These are phyloP conservation scores for Parnassius apollo DNA, from an alignment of 2,888 invertebrate species.

Conservation along the genomic window DNA sequence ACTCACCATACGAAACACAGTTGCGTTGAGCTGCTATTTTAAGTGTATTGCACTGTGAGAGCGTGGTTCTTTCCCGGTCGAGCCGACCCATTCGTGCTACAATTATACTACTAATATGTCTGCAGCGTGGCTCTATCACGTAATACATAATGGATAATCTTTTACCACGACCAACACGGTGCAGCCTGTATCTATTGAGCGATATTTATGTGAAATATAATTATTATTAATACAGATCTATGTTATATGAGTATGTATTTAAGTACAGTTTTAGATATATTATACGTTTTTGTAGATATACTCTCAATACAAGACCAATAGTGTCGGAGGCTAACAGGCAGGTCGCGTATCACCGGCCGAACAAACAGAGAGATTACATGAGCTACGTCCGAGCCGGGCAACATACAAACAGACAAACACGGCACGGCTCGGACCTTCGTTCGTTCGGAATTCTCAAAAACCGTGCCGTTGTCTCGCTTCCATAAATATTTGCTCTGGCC, in stretches of 20 bases:
- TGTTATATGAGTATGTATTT: neutral
- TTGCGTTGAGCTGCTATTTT: too few species aligned
- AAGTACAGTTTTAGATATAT: neutral
- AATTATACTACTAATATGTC: too few species aligned
- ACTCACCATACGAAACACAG: too few species aligned
- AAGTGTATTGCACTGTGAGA: too few species aligned
- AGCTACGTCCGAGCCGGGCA: conserved; percentile 39
- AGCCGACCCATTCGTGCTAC: too few species aligned
- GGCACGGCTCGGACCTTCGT: conserved; percentile 56
- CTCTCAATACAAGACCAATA: conserved; percentile 33
- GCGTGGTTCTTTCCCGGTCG: too few species aligned
- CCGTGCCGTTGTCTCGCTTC: conserved; percentile 68
- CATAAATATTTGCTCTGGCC: conserved; percentile 71
- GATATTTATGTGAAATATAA: too few species aligned
- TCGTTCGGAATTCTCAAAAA: conserved; percentile 78
- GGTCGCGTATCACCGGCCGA: conserved; percentile 38
- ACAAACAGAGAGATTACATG: conserved; percentile 65
- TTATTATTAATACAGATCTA: too few species aligned
- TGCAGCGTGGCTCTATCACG: too few species aligned
- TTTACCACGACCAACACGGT: too few species aligned
- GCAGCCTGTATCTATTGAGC: too few species aligned
- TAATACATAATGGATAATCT: too few species aligned
- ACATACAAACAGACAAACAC: conserved; percentile 43
- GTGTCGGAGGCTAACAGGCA: conserved; percentile 37
- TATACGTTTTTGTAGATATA: conserved; percentile 11